Percentiles rank a stretch among this genome's conserved stretches.
Conservation (phyloP, 2,113 vertebrate species). For the Gulo gulo region DNA sequence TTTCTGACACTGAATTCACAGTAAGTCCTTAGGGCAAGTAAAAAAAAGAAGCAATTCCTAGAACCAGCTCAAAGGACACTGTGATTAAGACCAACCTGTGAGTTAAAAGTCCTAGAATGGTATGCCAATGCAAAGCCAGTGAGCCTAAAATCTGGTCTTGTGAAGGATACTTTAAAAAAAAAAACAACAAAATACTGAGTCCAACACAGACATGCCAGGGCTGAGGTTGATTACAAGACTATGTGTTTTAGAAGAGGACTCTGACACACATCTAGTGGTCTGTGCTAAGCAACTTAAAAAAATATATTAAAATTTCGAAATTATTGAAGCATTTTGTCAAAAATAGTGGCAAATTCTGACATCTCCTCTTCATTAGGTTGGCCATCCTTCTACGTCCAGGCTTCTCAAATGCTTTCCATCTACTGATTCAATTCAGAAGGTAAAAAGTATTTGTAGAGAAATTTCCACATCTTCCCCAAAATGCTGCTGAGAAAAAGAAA, state of each 20-base stretch:
- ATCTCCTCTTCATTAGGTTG: not conserved
- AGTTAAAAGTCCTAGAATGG: not conserved
- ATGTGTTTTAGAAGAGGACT: not conserved
- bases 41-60: not conserved
- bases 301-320: not conserved
- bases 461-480: not conserved
- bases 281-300: not conserved
- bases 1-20: not conserved
- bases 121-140: not conserved
- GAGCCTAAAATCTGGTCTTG: not conserved
- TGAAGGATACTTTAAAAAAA: not conserved
- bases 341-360: not conserved
- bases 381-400: not conserved
- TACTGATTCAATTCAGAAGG: not conserved
- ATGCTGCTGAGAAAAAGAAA: not conserved
- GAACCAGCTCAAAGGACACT: not conserved
- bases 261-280: not conserved
- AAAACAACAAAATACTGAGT: not conserved
- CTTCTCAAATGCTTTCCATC: not conserved
- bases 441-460: not conserved
- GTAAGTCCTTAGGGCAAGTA: not conserved
- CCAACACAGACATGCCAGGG: not conserved
- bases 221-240: not conserved
- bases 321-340: not conserved
- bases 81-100: not conserved